Percentiles rank a stretch among this genome's conserved stretches.
Conservation (phyloP, 2,797 vertebrate species). For the Gallirallus australis region DNA sequence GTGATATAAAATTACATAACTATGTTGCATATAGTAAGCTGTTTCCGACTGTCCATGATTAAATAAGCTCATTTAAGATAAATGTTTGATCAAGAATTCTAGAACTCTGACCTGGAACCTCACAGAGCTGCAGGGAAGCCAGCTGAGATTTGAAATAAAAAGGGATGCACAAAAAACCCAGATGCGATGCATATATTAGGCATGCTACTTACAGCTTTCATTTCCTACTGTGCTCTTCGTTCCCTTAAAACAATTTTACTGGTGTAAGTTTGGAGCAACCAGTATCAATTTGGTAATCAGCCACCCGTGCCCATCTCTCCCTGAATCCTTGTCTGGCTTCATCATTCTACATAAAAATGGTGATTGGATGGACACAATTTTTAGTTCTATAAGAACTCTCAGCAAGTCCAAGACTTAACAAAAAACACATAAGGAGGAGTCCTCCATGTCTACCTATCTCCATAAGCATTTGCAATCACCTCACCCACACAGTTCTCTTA, state of each 20-base stretch:
- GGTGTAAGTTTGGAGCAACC: neutral
- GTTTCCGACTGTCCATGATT: neutral
- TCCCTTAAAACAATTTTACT: neutral
- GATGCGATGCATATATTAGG: neutral
- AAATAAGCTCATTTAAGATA: neutral
- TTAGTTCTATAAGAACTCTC: neutral
- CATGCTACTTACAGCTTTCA: neutral
- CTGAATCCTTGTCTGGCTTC: neutral
- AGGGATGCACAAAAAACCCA: neutral
- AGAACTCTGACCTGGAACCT: neutral
- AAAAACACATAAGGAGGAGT: neutral
- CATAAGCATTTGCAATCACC: neutral
- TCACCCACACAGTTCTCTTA: fast-evolving
- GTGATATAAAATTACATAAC: neutral
- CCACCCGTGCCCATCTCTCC: neutral
- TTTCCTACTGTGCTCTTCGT: neutral
- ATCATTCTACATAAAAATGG: neutral
- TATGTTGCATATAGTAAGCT: neutral
- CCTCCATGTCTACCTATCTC: neutral
- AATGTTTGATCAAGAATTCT: neutral
- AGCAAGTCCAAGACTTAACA: neutral
- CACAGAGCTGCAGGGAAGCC: neutral
- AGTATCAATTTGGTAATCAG: neutral
- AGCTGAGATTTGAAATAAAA: neutral
- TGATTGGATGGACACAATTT: neutral